A percentile compares a stretch with the other conserved stretches of the same genome.
phyloP scores from a whole-genome alignment of 2,888 invertebrate genomes.

The Synergus itoensis region DNA sequence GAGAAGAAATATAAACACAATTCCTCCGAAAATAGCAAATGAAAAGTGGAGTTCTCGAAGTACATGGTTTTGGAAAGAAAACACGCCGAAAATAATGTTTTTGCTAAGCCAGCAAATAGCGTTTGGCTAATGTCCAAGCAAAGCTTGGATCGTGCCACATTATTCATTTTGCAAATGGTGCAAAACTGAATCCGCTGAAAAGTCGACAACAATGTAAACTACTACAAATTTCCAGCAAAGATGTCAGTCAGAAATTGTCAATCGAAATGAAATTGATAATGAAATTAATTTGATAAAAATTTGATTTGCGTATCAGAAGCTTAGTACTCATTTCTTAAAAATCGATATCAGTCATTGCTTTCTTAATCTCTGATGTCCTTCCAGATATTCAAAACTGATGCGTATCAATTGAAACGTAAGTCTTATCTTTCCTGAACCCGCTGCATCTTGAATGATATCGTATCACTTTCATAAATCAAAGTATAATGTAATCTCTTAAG shows the following conservation, averaged over 20 bases:
- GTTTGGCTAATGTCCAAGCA: constrained; percentile 39
- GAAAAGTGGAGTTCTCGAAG: constrained; percentile 34
- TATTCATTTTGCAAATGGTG: constrained; percentile 37
- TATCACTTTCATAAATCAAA: constrained; percentile 11
- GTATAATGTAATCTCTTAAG: not conserved
- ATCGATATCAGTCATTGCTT: constrained; percentile 25
- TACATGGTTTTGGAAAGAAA: constrained; percentile 37
- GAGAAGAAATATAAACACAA: constrained; percentile 26
- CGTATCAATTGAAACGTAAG: not conserved
- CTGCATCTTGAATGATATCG: constrained; percentile 23
- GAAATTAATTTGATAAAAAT: not conserved
- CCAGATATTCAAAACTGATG: constrained; percentile 36
- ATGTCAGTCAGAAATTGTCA: not conserved
- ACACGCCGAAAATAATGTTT: constrained; percentile 39
- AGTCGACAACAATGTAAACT: constrained; percentile 29
- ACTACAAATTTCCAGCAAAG: constrained; percentile 6
- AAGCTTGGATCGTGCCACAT: constrained; percentile 32
- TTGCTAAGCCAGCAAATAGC: constrained; percentile 39
- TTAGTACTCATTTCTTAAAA: not conserved
- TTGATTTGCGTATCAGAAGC: not conserved
- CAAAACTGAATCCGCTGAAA: constrained; percentile 28
- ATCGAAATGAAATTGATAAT: no score
- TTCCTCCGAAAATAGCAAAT: constrained; percentile 19
- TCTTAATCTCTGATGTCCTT: constrained; percentile 34
- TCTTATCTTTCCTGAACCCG: constrained; percentile 12